These are phyloP conservation scores for Andrena chrysosceles DNA, from an alignment of 2,888 invertebrate species.

Conservation along the genomic window DNA sequence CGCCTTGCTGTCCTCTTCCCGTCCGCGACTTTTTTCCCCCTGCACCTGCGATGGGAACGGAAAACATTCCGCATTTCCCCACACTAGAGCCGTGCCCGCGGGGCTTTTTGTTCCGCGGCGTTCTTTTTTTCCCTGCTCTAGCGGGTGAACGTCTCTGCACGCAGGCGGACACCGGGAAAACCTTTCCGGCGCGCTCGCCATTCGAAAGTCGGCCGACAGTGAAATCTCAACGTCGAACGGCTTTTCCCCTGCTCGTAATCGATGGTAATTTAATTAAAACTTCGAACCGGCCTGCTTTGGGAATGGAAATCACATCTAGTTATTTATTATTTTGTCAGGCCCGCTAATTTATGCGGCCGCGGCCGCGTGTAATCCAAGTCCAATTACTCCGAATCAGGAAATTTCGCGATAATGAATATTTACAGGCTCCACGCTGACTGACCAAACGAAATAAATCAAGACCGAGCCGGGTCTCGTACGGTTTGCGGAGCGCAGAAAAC, in stretches of 20 bases:
- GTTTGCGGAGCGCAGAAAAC: not conserved
- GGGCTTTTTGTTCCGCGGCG: constrained; percentile 14
- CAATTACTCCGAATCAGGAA: constrained; percentile 49
- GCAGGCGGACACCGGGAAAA: not conserved
- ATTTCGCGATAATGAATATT: constrained; percentile 57
- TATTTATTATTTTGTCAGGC: constrained; percentile 48
- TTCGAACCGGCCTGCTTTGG: constrained; percentile 16
- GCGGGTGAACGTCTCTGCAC: constrained; percentile 21
- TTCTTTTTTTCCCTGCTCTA: not conserved
- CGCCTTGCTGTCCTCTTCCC: constrained; percentile 40
- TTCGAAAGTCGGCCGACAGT: constrained; percentile 34
- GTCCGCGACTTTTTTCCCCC: constrained; percentile 28
- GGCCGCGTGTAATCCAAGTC: constrained; percentile 43
- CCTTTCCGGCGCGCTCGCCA: not conserved
- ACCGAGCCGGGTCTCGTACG: too few relatives aligned
- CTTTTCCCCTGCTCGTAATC: not conserved
- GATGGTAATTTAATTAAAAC: constrained; percentile 51
- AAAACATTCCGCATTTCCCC: constrained; percentile 26
- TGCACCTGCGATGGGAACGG: constrained; percentile 34
- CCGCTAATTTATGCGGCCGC: constrained; percentile 41
- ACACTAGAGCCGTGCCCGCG: not conserved
- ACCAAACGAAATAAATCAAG: constrained; percentile 21
- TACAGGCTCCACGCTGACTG: constrained; percentile 25
- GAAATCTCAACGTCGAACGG: constrained; percentile 11
- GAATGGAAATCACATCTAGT: constrained; percentile 38